These are phyloP conservation scores for Stichodactyla helianthus DNA, from an alignment of 64 coral and sea anemone species.

Conservation along the genomic window DNA sequence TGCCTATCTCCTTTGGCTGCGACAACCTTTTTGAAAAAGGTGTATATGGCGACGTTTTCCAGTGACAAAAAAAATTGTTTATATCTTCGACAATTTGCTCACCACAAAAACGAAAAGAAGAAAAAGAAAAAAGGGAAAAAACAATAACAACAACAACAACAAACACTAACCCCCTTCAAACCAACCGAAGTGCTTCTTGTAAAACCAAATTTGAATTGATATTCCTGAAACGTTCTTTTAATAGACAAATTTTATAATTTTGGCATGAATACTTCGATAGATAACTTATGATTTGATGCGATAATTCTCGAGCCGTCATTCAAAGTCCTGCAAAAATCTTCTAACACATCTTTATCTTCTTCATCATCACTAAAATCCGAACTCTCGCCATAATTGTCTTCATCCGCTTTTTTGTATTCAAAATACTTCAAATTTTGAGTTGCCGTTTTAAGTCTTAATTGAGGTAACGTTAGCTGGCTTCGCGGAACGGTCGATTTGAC, in stretches of 20 bases:
- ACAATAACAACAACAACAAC: no score
- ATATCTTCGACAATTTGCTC: no score
- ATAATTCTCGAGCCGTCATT: conserved; percentile 19
- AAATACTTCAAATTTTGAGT: not conserved
- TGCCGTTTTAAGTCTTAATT: not conserved
- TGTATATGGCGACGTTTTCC: no score
- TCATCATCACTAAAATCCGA: not conserved
- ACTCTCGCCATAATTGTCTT: not conserved
- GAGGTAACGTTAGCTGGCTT: not conserved
- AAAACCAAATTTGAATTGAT: no score
- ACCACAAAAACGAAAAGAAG: no score
- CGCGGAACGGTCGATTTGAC: not conserved
- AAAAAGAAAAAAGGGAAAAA: no score
- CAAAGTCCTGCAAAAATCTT: conserved; percentile 4
- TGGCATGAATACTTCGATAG: conserved; percentile 28
- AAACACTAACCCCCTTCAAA: no score
- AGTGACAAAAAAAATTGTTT: no score
- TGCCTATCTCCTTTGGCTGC: no score
- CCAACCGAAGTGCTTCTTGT: no score
- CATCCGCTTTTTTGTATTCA: not conserved
- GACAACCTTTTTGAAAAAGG: no score
- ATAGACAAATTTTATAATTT: conserved; percentile 6
- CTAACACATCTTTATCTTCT: not conserved
- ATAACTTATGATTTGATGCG: conserved; percentile 11
- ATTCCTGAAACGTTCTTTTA: not conserved